Conservation (phyloP, 2,888 invertebrate genomes). For the Netelia melanura region DNA sequence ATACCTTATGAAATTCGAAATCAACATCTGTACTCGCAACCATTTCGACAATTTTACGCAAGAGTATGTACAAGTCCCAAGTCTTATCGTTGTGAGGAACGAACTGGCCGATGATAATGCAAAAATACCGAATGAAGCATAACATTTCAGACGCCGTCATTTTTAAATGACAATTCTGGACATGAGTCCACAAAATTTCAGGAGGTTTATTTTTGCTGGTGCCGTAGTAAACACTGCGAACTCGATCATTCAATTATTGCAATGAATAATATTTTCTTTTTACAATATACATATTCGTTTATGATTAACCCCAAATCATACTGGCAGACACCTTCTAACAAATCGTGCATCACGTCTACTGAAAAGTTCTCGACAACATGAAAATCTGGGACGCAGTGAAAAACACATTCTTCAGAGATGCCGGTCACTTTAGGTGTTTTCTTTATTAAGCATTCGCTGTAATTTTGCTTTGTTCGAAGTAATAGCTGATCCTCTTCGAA, state of each 20-base stretch:
- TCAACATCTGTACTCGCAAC: constrained; percentile 34
- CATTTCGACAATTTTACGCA: constrained; percentile 56
- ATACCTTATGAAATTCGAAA: constrained; percentile 23
- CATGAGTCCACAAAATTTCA: too few species aligned
- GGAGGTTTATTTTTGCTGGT: too few species aligned
- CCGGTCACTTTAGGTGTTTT: constrained; percentile 33
- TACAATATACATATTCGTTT: constrained; percentile 45
- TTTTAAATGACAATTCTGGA: too few species aligned
- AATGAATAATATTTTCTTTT: too few species aligned
- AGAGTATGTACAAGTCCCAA: constrained; percentile 55
- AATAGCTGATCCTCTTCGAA: neutral
- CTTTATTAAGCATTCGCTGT: constrained; percentile 1
- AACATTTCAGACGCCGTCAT: constrained; percentile 39
- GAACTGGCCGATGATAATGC: constrained; percentile 31
- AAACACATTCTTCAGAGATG: constrained; percentile 52
- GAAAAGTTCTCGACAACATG: constrained; percentile 35
- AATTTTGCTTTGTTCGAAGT: constrained; percentile 18
- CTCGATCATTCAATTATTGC: too few species aligned
- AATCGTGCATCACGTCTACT: constrained; percentile 41
- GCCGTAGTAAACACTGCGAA: too few species aligned
- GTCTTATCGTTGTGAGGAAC: constrained; percentile 50
- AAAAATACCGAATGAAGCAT: constrained; percentile 20
- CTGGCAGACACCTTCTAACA: constrained; percentile 44
- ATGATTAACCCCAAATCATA: constrained; percentile 54
- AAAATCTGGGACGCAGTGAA: constrained; percentile 47